phyloP scores from a whole-genome alignment of 2,888 invertebrate genomes.

The Chalcosyrphus nemorum region DNA sequence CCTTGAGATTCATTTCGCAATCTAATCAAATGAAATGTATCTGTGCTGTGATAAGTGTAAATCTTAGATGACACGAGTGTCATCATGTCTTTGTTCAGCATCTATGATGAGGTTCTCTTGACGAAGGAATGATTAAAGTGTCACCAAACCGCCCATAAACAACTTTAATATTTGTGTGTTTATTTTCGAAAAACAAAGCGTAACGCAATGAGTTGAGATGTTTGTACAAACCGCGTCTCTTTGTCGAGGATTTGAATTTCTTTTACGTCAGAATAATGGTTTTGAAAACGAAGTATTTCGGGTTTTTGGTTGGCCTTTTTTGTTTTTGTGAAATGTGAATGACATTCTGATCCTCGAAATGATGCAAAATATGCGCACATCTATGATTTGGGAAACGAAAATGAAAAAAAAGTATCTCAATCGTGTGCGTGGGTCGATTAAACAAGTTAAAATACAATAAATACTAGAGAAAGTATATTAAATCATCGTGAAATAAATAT shows the following conservation, averaged over 20 bases:
- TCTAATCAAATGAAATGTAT: neutral
- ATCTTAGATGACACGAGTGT: constrained; percentile 32
- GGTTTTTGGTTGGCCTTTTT: neutral
- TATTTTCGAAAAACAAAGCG: neutral
- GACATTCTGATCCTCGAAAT: constrained; percentile 15
- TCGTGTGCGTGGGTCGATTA: constrained; percentile 23
- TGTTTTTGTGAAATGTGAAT: constrained; percentile 11
- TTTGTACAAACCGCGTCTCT: neutral
- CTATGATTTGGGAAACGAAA: too few relatives aligned
- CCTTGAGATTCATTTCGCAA: constrained; percentile 16
- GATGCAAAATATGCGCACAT: constrained; percentile 26
- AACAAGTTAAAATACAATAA: constrained; percentile 19
- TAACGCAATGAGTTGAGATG: neutral
- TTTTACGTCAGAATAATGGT: constrained; percentile 16
- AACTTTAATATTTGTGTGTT: neutral
- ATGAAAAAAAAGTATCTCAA: neutral
- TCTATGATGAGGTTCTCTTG: neutral
- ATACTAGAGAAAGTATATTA: constrained; percentile 9
- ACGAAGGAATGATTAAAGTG: constrained; percentile 35
- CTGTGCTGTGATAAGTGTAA: neutral
- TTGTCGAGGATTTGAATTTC: neutral
- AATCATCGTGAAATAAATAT: constrained; percentile 6
- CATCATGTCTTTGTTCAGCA: constrained; percentile 3
- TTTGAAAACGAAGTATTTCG: constrained; percentile 39
- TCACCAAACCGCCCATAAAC: constrained; percentile 7